Conservation (phyloP, 92 coral and sea anemone genomes). For the Meandrina meandrites region DNA sequence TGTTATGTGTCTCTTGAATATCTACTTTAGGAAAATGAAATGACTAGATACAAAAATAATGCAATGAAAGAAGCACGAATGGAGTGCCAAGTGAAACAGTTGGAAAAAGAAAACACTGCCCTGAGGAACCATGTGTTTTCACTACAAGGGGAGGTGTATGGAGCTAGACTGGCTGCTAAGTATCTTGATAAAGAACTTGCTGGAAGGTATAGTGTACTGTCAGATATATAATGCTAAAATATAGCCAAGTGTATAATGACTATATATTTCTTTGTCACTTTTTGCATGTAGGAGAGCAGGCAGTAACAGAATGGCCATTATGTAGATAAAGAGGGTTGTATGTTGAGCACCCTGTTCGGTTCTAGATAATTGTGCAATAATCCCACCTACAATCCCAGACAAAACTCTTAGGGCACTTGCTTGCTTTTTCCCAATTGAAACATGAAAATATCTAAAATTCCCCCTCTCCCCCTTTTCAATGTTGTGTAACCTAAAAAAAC, state of each 20-base stretch:
- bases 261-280: too few relatives aligned
- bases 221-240: too few relatives aligned
- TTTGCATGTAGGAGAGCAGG: neutral
- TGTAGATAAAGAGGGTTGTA: too few relatives aligned
- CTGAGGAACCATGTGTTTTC: slow-evolving; percentile 94
- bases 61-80: slow-evolving; percentile 85
- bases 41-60: slow-evolving; percentile 79
- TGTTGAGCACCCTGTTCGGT: too few relatives aligned
- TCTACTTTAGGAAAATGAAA: slow-evolving; percentile 77
- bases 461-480: too few relatives aligned
- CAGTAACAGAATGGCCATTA: too few relatives aligned
- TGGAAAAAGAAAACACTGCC: slow-evolving; percentile 90
- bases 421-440: too few relatives aligned
- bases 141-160: slow-evolving; percentile 99
- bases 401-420: too few relatives aligned
- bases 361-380: too few relatives aligned
- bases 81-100: slow-evolving; percentile 80
- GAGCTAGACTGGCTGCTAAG: slow-evolving; percentile 98
- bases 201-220: slow-evolving; percentile 70
- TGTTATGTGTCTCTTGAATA: neutral
- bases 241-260: neutral
- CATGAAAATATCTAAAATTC: too few relatives aligned
- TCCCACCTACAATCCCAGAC: too few relatives aligned
- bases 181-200: slow-evolving; percentile 98
- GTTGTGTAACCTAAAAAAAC: too few relatives aligned